Evolutionary conservation across 2,113 vertebrate genomes (phyloP).

Genomic region (Gasterosteus aculeatus): DNA sequence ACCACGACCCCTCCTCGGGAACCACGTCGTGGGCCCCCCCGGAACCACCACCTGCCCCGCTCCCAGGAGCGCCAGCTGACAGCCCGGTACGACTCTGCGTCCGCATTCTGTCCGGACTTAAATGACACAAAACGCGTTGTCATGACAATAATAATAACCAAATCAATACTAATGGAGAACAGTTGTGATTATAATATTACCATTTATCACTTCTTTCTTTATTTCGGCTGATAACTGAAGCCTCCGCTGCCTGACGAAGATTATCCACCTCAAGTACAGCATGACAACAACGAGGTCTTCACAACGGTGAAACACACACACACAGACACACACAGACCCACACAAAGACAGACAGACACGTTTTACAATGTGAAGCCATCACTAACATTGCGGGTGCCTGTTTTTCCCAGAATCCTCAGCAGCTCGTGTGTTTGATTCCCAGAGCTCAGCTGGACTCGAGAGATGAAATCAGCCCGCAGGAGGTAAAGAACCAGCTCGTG

Average conservation of each 20-base stretch:
- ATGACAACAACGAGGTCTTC: conserved; percentile 15
- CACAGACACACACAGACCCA: background rate
- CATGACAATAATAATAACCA: background rate
- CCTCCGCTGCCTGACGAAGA: conserved; percentile 90
- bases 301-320: conserved; percentile 27
- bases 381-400: background rate
- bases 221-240: conserved; percentile 60
- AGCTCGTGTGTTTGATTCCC: conserved; percentile 52
- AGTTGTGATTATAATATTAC: background rate
- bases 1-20: conserved; percentile 84
- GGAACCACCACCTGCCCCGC: background rate
- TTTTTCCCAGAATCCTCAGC: conserved; percentile 29
- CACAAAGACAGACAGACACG: background rate
- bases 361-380: background rate
- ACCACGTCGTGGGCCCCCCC: conserved; percentile 85
- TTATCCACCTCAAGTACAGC: conserved; percentile 65
- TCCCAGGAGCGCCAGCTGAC: background rate
- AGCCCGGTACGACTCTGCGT: conserved; percentile 58
- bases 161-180: background rate
- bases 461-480: conserved; percentile 24
- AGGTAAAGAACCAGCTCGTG: conserved; percentile 33
- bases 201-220: background rate
- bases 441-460: conserved; percentile 48
- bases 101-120: background rate
- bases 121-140: background rate